Evolutionary conservation across 2,797 vertebrate species (phyloP), one percentile per base, ranked within the genome.

Genomic region (Pseudomugil tenellus): DNA sequence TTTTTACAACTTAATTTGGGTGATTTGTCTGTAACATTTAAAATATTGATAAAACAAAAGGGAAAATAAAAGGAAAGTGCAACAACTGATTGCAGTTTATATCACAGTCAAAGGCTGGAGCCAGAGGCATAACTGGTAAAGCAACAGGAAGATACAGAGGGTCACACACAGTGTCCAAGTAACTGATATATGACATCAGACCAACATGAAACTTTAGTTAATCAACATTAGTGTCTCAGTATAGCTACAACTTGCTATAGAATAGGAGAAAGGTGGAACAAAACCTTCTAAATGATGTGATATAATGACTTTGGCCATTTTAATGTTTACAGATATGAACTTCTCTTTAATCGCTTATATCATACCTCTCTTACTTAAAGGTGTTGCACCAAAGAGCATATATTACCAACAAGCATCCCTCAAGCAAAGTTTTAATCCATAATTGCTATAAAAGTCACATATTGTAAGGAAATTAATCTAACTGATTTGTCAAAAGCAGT

Each of bases 71-170:
- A 72, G 93, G 94, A 94, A 97, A 98, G 97, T 99, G 97, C 97
- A 98, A 96, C 93, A 96, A 94, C 94, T 84, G 94, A 94, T 94
- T 94, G 93, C 93, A 92, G 95, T 96, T 90, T 92, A 95, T 89
- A 95, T 96, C 96, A 97, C 95, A 97, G 95, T 96, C 87, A 93
- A 95, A 78, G 92, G 72, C 93, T 67, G 58, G 92, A 94, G 96
- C 96, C 96, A 97, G 96, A 97, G 96, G 95, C 93, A 94, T 92
- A 96, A 96, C 96, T 96, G 93, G 92, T 73, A 94, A 91, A 96
- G 95, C 94, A 95, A 94, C 92, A 70, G 91, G 91, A 92, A 94
- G 92, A 92, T 93, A 92, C 87, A 90, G 48, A 6, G 77, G 93
- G 91, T 91, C 79, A 77, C 55, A 82, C 35, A 74, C 58, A 72